Base-by-base conservation (phyloP, 2,888 invertebrate species). In the Latrodectus elegans region DNA sequence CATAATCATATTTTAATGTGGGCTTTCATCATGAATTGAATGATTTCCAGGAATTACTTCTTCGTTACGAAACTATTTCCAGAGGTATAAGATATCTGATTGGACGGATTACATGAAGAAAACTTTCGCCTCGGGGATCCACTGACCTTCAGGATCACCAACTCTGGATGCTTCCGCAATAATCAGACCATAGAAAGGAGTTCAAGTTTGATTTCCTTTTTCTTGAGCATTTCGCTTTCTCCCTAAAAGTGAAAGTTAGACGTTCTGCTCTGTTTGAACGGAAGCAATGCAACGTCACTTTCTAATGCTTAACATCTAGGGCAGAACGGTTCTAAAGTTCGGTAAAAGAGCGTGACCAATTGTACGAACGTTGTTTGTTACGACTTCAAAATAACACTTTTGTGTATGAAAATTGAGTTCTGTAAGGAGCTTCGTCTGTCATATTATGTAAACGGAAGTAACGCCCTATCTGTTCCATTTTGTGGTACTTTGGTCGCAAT, bases 191-290 rank as follows among this genome's bases (percentile, higher is more conserved):
- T 75, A 68, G 74, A 84, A 84, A 84, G 26, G 73, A 84, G 79
- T 85, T 85, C 85, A 85, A 85, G 85, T 85, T 85, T 85, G 85
- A 68, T 85, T 84, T 84, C 84, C 74, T 75, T 85, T 85, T 72
- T 70, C 38, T 70, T 71, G 76, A 82, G 65, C 65, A 73, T 65
- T 82, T 76, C 76, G 49, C 74, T 82, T 64, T 70, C 70, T 75
- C 76, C 38, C 65, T 51, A 65, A 74, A 70, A 75, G 79, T 60
- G 79, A 85, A 70, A 79, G 85, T 85, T 52, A 17, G 77, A 78
- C 84, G 77, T 84, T 84, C 84, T 73, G 78, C 84, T 84, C 78
- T 78, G 78, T 53, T 84, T 84, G 74, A 67, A 12, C 49, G 64
- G 49, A 55, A 64, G 71, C 71, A 76, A 76, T 51, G 76, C 17